These are phyloP conservation scores for Penaeus chinensis DNA, from an alignment of 1,140 invertebrate genomes.

Conservation along the genomic window DNA sequence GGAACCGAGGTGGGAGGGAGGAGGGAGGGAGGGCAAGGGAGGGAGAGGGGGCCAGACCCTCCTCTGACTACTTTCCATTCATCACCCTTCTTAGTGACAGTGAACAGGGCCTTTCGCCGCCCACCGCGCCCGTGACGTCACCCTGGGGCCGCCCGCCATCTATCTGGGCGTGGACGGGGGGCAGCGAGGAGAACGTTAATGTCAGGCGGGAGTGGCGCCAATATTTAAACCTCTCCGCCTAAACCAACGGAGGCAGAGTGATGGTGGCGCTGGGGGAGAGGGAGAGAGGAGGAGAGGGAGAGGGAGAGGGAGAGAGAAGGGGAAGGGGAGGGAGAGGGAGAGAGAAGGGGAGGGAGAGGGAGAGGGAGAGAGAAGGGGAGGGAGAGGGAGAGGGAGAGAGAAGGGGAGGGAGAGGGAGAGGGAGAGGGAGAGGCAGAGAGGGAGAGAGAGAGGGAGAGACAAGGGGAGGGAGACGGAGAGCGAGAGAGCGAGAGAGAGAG, in stretches of 20 bases:
- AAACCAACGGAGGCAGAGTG: constrained; percentile 5
- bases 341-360: too few species aligned
- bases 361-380: too few species aligned
- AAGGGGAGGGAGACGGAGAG: too few species aligned
- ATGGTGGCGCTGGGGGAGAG: constrained; percentile 6
- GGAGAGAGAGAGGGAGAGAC: too few species aligned
- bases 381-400: too few species aligned
- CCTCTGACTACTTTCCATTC: background rate
- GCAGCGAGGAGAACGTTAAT: background rate
- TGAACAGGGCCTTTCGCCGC: constrained; percentile 2
- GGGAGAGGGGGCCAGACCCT: background rate
- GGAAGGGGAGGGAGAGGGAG: too few species aligned
- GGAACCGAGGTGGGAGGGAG: too few species aligned
- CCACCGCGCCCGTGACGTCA: constrained; percentile 8
- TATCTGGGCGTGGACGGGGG: constrained; percentile 23
- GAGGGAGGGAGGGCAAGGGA: too few species aligned
- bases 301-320: too few species aligned
- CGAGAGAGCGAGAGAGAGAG: too few species aligned
- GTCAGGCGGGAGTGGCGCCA: constrained; percentile 31
- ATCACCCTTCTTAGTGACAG: constrained; percentile 16
- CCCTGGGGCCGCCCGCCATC: constrained; percentile 1
- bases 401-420: too few species aligned
- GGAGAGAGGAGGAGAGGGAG: background rate
- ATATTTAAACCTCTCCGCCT: constrained; percentile 16
- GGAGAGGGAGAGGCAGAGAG: too few species aligned